Evolutionary conservation across 1,140 invertebrate genomes (phyloP).

Genomic region (Orchestia grillus): DNA sequence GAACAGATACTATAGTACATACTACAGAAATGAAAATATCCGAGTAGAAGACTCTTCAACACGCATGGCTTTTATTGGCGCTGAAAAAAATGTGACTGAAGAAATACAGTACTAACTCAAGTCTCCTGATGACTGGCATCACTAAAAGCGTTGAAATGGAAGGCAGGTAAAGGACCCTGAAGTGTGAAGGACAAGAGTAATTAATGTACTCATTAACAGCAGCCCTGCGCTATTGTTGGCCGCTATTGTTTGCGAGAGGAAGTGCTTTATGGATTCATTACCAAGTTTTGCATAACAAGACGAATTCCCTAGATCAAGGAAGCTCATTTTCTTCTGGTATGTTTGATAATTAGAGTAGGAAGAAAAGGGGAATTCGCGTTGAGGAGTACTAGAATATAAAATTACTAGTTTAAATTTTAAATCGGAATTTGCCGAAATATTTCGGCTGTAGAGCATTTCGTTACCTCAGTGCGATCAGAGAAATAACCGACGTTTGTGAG

Average conservation of each 20-base stretch:
- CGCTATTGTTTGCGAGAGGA: background rate
- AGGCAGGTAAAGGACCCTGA: background rate
- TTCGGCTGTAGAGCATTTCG: background rate
- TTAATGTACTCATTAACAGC: background rate
- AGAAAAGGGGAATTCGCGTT: background rate
- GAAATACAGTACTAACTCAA: background rate
- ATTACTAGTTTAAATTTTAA: background rate
- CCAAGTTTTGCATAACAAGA: background rate
- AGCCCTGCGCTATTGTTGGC: background rate
- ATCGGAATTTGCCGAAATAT: background rate
- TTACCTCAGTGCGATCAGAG: background rate
- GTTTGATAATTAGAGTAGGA: background rate
- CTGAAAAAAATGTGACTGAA: background rate
- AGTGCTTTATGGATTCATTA: background rate
- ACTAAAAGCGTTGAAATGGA: background rate
- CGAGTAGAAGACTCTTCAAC: too few relatives aligned
- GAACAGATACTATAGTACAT: background rate
- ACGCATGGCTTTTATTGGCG: background rate
- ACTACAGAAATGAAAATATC: background rate
- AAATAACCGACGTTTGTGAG: background rate
- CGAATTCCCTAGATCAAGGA: background rate
- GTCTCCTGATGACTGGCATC: background rate
- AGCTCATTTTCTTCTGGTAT: background rate
- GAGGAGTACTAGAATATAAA: background rate
- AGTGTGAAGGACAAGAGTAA: background rate